Base-by-base conservation (phyloP, 2,888 invertebrate genomes). In the Latrodectus elegans region DNA sequence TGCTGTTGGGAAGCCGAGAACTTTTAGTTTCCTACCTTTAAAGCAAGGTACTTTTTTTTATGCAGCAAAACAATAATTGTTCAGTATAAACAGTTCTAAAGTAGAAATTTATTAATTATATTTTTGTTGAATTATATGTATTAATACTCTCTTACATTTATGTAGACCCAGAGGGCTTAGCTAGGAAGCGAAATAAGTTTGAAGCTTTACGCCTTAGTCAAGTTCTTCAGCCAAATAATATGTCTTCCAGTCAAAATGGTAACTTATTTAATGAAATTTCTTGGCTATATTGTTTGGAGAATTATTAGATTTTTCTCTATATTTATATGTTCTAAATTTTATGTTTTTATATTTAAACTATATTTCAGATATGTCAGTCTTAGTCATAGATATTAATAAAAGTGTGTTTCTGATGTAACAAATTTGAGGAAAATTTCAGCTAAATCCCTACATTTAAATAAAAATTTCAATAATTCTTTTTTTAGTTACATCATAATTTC, bases 1-100 rank as follows among this genome's bases (percentile, higher is more conserved):
- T 90, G 95, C 95, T 75, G 94, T 94, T 89, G 97, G 97, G 92
- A 96, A 96, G 92, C 94, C 97, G 4, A 83, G 79, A 76, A 65
- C 52, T 51, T 88, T 88, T 71, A 71, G 52, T 26, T 84, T 80
- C 11, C 52, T 80, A 9, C 88, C 88, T 2, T 80, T 88, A 65
- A 75, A 49, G 60, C 74, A 72, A 76, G 88, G 88, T 88, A 67
- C 64, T 14, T 14, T 17, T 14, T 17, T 3, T 15, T 52, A n/a
- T 64, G 64, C 11, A n/a, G 15, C 64, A n/a, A n/a, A 64, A 64
- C 1, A 52, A 11, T 67, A 15, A 55, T 17, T 22, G 8, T 60
- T 49, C 26, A 15, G 1, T 17, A 10, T 8, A 10, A 22, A 12
- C 38, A 49, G 6, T 22, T 65, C 10, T 6, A 6, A 12, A 15